Evolutionary conservation across 2,113 vertebrate genomes (phyloP).

Genomic region (Sebastes schlegelii): DNA sequence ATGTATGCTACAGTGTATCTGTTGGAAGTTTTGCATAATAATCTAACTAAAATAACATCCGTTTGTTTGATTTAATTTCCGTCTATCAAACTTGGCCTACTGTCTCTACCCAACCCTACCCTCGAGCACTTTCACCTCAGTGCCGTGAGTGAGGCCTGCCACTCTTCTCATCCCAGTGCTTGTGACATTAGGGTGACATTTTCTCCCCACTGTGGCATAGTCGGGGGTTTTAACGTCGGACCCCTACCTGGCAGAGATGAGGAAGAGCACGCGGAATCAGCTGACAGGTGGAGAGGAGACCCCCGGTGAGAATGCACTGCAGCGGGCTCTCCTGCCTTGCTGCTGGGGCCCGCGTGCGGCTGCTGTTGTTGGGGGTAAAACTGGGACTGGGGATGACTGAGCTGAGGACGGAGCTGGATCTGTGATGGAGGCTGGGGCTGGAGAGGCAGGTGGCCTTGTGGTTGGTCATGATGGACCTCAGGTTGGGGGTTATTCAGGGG

Average conservation of each 20-base stretch:
- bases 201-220: slow-evolving; percentile 72
- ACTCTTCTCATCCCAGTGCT: slow-evolving; percentile 63
- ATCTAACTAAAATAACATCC: slow-evolving; percentile 30
- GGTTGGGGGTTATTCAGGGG: slow-evolving; percentile 41
- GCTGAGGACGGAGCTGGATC: slow-evolving; percentile 51
- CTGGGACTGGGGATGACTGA: slow-evolving; percentile 55
- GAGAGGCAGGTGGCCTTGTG: slow-evolving; percentile 19
- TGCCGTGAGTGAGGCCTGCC: slow-evolving; percentile 67
- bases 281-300: slow-evolving; percentile 58
- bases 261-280: slow-evolving; percentile 63
- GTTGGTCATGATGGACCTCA: slow-evolving; percentile 30
- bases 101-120: slow-evolving; percentile 56
- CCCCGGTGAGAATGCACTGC: slow-evolving; percentile 63
- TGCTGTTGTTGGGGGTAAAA: slow-evolving; percentile 39
- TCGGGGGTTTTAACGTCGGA: slow-evolving; percentile 48
- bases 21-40: slow-evolving; percentile 30
- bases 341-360: slow-evolving; percentile 46
- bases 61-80: slow-evolving; percentile 42
- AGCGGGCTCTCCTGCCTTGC: slow-evolving; percentile 57
- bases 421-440: slow-evolving; percentile 43
- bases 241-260: slow-evolving; percentile 79
- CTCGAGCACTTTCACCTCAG: slow-evolving; percentile 63
- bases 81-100: slow-evolving; percentile 20
- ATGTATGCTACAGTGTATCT: slow-evolving; percentile 22
- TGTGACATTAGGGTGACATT: slow-evolving; percentile 80